These are phyloP conservation scores for Cygnus olor DNA, from an alignment of 2,797 vertebrate species.

Conservation along the genomic window DNA sequence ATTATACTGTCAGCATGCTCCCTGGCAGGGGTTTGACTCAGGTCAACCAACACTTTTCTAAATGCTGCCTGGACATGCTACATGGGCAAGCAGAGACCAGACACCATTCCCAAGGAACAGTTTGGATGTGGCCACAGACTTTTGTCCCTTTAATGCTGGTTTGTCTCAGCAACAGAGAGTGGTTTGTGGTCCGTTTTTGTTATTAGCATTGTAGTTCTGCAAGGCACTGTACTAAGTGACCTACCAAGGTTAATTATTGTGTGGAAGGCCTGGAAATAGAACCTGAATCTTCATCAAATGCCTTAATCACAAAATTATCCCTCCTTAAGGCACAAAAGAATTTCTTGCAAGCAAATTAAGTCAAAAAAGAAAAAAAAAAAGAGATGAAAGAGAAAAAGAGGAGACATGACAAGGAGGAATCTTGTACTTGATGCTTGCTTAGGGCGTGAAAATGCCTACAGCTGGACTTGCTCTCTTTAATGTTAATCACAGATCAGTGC, in stretches of 20 bases:
- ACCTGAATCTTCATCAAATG: not conserved
- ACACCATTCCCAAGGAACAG: not conserved
- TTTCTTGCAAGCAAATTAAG: not conserved
- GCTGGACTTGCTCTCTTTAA: not conserved
- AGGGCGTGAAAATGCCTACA: not conserved
- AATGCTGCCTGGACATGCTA: not conserved
- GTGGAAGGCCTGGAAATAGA: not conserved
- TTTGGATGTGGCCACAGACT: not conserved
- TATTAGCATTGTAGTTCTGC: not conserved
- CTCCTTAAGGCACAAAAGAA: not conserved
- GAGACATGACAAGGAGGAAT: not conserved
- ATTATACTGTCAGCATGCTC: not conserved
- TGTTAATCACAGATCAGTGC: not conserved
- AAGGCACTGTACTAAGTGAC: not conserved
- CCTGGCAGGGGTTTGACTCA: not conserved
- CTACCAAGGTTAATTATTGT: not conserved
- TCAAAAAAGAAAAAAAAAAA: not conserved
- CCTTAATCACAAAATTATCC: not conserved
- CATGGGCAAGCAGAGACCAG: not conserved
- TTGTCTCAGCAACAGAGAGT: not conserved
- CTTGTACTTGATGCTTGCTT: not conserved
- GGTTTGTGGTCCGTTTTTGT: not conserved
- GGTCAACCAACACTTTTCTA: not conserved
- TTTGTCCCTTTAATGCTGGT: not conserved
- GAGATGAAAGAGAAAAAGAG: not conserved